Evolutionary conservation across 2,888 invertebrate genomes (phyloP).

Genomic region (Ormyrus nitidulus): DNA sequence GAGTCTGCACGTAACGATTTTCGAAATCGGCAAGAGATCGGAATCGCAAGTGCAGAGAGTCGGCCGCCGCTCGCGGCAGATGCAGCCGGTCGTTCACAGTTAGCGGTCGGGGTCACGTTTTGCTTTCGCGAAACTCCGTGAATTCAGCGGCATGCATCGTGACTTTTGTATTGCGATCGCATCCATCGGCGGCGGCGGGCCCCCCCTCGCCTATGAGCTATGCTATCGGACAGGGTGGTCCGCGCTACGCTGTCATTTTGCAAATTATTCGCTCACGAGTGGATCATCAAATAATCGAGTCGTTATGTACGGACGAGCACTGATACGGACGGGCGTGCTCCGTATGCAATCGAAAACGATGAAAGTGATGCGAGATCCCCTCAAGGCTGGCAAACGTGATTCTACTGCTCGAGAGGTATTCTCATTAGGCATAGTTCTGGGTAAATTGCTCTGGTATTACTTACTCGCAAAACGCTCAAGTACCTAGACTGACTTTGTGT

Average conservation of each 20-base stretch:
- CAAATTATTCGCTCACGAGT: conserved; percentile 41
- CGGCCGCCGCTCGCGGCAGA: neutral
- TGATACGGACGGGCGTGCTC: neutral
- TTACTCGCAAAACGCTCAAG: too few species aligned
- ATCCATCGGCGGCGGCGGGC: neutral
- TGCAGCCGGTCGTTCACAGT: conserved; percentile 2
- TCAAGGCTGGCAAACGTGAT: neutral
- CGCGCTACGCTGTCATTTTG: conserved; percentile 22
- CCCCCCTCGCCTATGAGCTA: neutral
- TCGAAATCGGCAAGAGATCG: too few species aligned
- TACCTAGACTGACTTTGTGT: too few species aligned
- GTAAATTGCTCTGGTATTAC: too few species aligned
- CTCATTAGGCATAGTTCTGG: neutral
- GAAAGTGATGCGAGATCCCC: conserved; percentile 25
- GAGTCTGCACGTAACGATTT: too few species aligned
- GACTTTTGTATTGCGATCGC: conserved; percentile 16
- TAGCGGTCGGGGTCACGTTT: conserved; percentile 26
- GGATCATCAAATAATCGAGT: conserved; percentile 34
- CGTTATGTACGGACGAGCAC: neutral
- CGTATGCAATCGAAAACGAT: conserved; percentile 27
- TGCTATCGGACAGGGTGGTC: conserved; percentile 31
- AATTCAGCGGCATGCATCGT: conserved; percentile 14
- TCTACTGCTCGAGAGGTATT: neutral
- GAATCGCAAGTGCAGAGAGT: neutral
- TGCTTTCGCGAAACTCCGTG: conserved; percentile 23